Base-by-base conservation (phyloP, 1,140 invertebrate genomes). In the Anagrus nilaparvatae region DNA sequence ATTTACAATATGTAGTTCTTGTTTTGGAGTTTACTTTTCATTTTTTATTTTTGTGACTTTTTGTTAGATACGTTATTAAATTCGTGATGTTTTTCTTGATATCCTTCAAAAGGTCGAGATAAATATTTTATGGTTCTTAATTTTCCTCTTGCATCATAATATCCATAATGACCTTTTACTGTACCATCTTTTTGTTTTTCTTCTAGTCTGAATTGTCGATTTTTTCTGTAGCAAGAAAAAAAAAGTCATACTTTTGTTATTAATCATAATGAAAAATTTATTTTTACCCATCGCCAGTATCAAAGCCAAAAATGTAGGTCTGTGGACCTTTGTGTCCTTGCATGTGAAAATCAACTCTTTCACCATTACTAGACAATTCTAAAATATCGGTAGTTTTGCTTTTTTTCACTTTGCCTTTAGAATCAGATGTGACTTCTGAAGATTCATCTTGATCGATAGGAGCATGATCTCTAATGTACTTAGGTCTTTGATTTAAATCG, bases 301-400 rank as follows among this genome's bases (percentile, higher is more conserved):
- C 85, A 60, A 77, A 90, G 45, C 87, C 87, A 65, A 87, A 90
- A 59, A 86, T 79, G 59, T 90, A 92, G 33, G 81, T 85, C 49
- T 84, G 73, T 2, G 86, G 86, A 28, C 87, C 86, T 37, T 80
- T 74, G 60, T 86, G 82, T 25, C 85, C 85, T 48, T 75, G 70
- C 30, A 78, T 65, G 56, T 77, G 75, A 60, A 73, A 75, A 44
- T 72, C 67, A 40, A 73, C 55, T 39, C 71, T 52, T 10, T 69
- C 63, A 4, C 61, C 62, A 31, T 61, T 35, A 2, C 52, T 32
- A 2, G 54, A 57, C 10, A 55, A 43, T 27, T 56, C 44, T 37
- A 52, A 52, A 7, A 37, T 37, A n/a, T 72, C 69, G 64, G 75
- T 73, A 42, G 72, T 71, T 67, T 13, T 70, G 51, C 23, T 70